phyloP scores from a whole-genome alignment of 2,888 invertebrate genomes.

The Tachystola acroxantha region DNA sequence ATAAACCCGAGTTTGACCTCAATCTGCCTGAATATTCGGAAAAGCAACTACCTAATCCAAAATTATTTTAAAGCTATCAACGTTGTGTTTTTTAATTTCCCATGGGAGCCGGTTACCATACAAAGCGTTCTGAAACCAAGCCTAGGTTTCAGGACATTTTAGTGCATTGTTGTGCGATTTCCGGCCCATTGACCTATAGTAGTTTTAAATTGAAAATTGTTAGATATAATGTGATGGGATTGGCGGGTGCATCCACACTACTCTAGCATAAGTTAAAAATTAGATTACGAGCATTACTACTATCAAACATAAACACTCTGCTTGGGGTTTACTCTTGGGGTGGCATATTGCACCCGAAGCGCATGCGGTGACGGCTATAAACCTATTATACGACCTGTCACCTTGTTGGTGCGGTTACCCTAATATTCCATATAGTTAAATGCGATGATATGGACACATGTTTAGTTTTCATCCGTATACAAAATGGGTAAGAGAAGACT shows the following conservation, averaged over 20 bases:
- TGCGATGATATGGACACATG: background rate
- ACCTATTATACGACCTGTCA: background rate
- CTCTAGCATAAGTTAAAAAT: constrained; percentile 6
- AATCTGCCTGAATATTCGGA: no score
- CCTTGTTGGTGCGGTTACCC: background rate
- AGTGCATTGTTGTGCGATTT: no score
- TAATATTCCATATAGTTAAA: background rate
- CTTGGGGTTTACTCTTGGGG: constrained; percentile 2
- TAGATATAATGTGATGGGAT: background rate
- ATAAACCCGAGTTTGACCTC: no score
- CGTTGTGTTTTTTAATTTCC: no score
- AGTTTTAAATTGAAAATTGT: no score
- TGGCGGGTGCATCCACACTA: constrained; percentile 15
- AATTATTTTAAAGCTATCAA: no score
- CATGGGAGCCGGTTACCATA: no score
- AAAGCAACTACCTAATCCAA: no score
- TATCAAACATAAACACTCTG: constrained; percentile 8
- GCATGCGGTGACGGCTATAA: constrained; percentile 3
- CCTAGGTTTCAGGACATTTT: no score
- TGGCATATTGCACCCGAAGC: constrained; percentile 8
- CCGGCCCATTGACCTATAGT: no score
- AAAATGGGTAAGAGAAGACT: no score
- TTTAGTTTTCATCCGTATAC: background rate
- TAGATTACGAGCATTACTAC: constrained; percentile 5
- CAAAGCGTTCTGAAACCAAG: no score